Base-by-base conservation (phyloP, 2,797 vertebrate species). In the Pyrocephalus nanus region DNA sequence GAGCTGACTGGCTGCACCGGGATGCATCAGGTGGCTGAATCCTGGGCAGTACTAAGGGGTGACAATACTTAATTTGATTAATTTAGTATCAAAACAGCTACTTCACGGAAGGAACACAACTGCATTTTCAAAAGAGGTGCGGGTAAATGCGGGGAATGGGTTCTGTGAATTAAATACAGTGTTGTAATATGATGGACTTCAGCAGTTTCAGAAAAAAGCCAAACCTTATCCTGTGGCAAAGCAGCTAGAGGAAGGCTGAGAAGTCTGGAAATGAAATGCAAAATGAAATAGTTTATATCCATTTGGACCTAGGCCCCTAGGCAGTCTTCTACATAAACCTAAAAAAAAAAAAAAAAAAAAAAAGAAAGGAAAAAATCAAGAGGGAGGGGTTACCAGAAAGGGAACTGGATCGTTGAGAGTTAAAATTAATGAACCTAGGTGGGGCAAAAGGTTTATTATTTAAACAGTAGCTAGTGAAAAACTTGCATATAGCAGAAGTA, bases 401-500 rank as follows among this genome's bases (percentile, higher is more conserved):
- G n/a, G 57, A 88, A 54, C 58, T 60, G 47, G 34, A n/a, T 54
- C 74, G 36, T 53, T 91, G 61, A 58, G 74, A 54, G 64, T 88
- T 79, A 79, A 93, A 88, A 90, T 71, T 86, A 79, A 82, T 71
- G 55, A 86, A 82, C 19, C 8, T 60, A 54, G 48, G 78, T 85
- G 69, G 54, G 62, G 88, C 65, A 61, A 67, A 76, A 53, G 4
- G 20, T 82, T 91, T 89, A 73, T 64, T 91, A 74, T 92, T 95
- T 93, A 80, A 96, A 95, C 75, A 90, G 75, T 47, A 64, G 76
- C 65, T 80, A 53, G 50, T 77, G 86, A 89, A 87, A 92, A 91
- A 62, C 18, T 73, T 73, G 27, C 23, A 60, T 54, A 34, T 78
- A 36, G n/a, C 57, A 81, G 47, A 92, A 85, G 30, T 88, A 77